Evolutionary conservation across 2,888 invertebrate genomes (phyloP), one percentile per base, ranked within the genome.

Genomic region (Orthosia gothica): DNA sequence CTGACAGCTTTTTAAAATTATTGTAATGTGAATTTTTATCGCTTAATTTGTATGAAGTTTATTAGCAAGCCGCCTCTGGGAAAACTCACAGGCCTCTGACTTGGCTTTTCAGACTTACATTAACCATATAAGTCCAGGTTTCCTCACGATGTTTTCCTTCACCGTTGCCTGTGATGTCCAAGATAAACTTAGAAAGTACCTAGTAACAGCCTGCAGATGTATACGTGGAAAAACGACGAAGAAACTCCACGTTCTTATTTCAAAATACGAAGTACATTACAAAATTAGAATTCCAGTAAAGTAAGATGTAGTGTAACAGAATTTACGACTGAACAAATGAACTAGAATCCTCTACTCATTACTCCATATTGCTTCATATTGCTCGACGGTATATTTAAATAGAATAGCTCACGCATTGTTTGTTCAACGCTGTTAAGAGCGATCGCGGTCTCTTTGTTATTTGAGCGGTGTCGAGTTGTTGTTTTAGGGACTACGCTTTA

Each of bases 11-110:
- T 77, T 65, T 49, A 3, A 66, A 66, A 74, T 61, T 57, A 79
- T 82, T 72, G 15, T 69, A 71, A 71, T 69, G 71, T 69, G 52
- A 18, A 69, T 23, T 71, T 78, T 82, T 82, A 82, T 82, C 82
- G 58, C 52, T 58, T 71, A 69, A 82, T 79, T 69, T 45, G 62
- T 54, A 55, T 69, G 55, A 78, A 68, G 65, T 79, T 74, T 74
- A 82, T 66, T 32, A n/a, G n/a, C n/a, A n/a, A n/a, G n/a, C n/a
- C n/a, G n/a, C n/a, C n/a, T n/a, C n/a, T n/a, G n/a, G n/a, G n/a
- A n/a, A n/a, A n/a, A n/a, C n/a, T n/a, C n/a, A n/a, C n/a, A n/a
- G n/a, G n/a, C n/a, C n/a, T n/a, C n/a, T n/a, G n/a, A n/a, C n/a
- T n/a, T n/a, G n/a, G n/a, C n/a, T n/a, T n/a, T n/a, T n/a, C n/a